Percentiles rank a stretch among this genome's conserved stretches.
Conservation (phyloP, 2,888 invertebrate genomes). For the Litoditis marina region DNA sequence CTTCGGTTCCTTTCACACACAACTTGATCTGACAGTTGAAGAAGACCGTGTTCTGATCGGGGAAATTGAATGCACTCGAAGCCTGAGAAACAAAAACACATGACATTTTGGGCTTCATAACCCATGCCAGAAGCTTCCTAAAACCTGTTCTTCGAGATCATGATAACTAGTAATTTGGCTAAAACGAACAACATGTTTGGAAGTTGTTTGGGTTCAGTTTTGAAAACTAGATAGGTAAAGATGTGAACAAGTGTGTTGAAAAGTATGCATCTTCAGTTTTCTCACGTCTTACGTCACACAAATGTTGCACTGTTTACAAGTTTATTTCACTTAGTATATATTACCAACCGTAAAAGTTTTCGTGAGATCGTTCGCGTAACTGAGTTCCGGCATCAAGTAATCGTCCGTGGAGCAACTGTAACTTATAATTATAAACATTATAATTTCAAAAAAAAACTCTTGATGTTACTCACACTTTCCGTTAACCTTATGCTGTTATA, state of each 20-base stretch:
- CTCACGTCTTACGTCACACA: no score
- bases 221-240: neutral
- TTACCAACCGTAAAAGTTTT: slow-evolving; percentile 46
- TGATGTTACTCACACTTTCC: no score
- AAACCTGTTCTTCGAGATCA: neutral
- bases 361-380: slow-evolving; percentile 51
- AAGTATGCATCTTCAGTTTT: no score
- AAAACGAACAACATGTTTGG: no score
- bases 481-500: neutral
- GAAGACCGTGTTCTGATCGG: slow-evolving; percentile 50
- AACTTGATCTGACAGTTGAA: slow-evolving; percentile 58
- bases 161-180: neutral
- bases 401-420: slow-evolving; percentile 49
- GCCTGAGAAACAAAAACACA: slow-evolving; percentile 24
- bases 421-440: slow-evolving; percentile 3
- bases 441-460: no score
- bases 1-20: slow-evolving; percentile 44
- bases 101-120: no score
- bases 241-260: no score
- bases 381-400: slow-evolving; percentile 54
- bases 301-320: no score
- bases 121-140: no score
- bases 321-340: no score
- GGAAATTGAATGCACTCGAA: slow-evolving; percentile 59
- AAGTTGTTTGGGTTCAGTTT: no score